Conservation (phyloP, 2,888 invertebrate species). For the Lagria hirta region DNA sequence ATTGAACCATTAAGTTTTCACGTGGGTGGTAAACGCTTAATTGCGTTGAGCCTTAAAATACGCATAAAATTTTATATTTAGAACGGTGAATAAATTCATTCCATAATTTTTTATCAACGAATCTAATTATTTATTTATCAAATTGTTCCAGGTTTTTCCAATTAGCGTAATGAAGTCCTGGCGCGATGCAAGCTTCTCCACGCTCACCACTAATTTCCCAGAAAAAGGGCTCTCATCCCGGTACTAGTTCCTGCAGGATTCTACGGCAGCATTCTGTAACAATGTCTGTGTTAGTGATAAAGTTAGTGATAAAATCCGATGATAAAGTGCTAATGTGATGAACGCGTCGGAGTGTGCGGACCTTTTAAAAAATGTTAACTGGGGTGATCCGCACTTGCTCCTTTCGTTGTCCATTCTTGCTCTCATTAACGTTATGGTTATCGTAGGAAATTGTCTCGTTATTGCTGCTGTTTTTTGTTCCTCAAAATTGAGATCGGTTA, state of each 20-base stretch:
- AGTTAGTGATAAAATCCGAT: conserved; percentile 11
- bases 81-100: too few species aligned
- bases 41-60: too few species aligned
- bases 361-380: conserved; percentile 76
- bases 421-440: conserved; percentile 84
- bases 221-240: too few species aligned
- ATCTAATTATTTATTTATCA: conserved; percentile 22
- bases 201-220: conserved; percentile 1
- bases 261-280: too few species aligned
- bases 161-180: conserved; percentile 23
- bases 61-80: too few species aligned
- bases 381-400: conserved; percentile 78
- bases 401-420: conserved; percentile 75
- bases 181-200: conserved; percentile 8
- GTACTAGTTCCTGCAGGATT: too few species aligned
- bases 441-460: conserved; percentile 88
- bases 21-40: too few species aligned
- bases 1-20: too few species aligned
- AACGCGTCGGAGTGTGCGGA: conserved; percentile 82
- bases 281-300: conserved; percentile 6
- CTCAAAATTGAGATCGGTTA: conserved; percentile 89
- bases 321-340: conserved; percentile 55
- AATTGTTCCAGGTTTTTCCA: conserved; percentile 23
- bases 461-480: conserved; percentile 90
- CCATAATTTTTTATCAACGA: too few species aligned